Conservation (phyloP, 2,113 vertebrate species). For the Daubentonia madagascariensis region DNA sequence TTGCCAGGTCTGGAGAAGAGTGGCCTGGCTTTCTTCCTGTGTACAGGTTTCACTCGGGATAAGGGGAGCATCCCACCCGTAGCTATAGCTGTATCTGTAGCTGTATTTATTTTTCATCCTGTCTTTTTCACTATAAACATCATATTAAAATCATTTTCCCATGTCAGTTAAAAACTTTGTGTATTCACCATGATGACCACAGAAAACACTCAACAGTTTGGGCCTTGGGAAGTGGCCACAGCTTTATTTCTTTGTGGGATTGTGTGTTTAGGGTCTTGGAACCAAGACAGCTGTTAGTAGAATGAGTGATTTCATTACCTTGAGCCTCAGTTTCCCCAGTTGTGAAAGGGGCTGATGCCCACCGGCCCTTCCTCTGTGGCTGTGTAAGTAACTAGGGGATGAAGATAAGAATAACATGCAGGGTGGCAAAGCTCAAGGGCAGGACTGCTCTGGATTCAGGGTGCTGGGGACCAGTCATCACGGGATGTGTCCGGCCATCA, state of each 20-base stretch:
- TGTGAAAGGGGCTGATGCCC: background rate
- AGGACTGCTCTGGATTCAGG: accelerated
- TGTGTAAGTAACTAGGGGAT: background rate
- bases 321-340: background rate
- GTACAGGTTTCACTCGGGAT: background rate
- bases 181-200: background rate
- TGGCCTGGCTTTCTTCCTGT: background rate
- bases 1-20: background rate
- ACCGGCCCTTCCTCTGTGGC: background rate
- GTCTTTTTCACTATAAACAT: background rate
- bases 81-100: no score
- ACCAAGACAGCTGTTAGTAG: background rate
- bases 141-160: background rate
- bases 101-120: background rate
- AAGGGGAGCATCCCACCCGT: no score
- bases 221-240: background rate
- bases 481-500: no score
- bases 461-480: no score
- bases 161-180: background rate
- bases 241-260: background rate
- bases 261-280: background rate
- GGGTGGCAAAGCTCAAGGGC: background rate
- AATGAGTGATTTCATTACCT: background rate
- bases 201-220: background rate
- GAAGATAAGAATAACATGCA: background rate